Evolutionary conservation across 2,888 invertebrate species (phyloP).

Genomic region (Nomada ruficornis): DNA sequence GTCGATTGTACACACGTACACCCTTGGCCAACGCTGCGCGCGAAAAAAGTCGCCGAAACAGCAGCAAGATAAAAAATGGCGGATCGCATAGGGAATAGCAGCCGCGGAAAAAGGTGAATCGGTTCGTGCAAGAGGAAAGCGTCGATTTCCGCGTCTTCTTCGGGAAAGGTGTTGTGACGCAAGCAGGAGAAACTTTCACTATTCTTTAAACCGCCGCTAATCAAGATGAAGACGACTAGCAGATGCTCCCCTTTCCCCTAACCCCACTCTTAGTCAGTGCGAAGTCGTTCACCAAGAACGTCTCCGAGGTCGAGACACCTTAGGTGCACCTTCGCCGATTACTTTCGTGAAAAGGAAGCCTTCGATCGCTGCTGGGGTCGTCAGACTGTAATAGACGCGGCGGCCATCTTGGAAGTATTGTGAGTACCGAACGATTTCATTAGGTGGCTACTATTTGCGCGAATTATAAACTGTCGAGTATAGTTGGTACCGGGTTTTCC

Average conservation of each 20-base stretch:
- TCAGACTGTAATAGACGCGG: no score
- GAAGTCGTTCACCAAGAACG: slow-evolving; percentile 24
- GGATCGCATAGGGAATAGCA: neutral
- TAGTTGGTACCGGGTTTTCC: no score
- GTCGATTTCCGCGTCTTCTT: slow-evolving; percentile 60
- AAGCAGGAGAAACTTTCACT: slow-evolving; percentile 66
- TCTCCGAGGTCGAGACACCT: slow-evolving; percentile 28
- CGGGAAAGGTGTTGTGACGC: slow-evolving; percentile 60
- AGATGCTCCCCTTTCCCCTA: slow-evolving; percentile 8
- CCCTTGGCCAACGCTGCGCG: neutral
- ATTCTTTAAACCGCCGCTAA: slow-evolving; percentile 64
- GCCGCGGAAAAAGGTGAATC: slow-evolving; percentile 50
- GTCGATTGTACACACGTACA: slow-evolving; percentile 15
- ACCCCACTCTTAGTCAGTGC: neutral
- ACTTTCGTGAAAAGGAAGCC: slow-evolving; percentile 31
- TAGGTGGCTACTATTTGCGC: no score
- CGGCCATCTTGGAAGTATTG: no score
- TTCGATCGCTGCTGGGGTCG: neutral
- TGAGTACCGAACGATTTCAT: no score
- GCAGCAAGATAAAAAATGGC: neutral
- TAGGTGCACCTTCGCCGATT: slow-evolving; percentile 15
- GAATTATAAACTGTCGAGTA: no score
- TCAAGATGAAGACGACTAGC: slow-evolving; percentile 63
- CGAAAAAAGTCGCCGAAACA: neutral
- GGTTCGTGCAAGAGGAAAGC: slow-evolving; percentile 58